These are phyloP conservation scores for Leucania comma DNA, from an alignment of 2,888 invertebrate species.

Conservation along the genomic window DNA sequence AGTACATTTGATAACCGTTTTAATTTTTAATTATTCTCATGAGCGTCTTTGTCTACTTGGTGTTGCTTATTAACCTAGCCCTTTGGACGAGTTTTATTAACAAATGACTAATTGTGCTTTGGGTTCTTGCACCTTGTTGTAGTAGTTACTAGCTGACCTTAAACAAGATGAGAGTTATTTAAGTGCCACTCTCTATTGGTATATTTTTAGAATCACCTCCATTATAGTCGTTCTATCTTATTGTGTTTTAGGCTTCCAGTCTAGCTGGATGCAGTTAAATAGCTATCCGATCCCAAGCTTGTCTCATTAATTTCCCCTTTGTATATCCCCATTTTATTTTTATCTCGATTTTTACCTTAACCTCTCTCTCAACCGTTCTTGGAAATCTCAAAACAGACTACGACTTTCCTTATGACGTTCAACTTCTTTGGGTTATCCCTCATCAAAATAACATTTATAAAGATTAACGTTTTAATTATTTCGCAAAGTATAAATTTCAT, in stretches of 20 bases:
- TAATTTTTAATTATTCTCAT: constrained; percentile 46
- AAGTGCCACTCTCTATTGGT: not conserved
- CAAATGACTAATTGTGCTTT: constrained; percentile 2
- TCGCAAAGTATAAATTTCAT: too few species aligned
- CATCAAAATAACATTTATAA: not conserved
- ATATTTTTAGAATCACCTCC: not conserved
- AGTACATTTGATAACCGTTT: constrained; percentile 31
- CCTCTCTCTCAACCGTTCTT: not conserved
- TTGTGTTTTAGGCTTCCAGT: not conserved
- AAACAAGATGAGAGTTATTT: not conserved
- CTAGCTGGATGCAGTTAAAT: not conserved
- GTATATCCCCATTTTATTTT: not conserved
- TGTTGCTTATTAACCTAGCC: constrained; percentile 36
- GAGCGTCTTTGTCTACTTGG: constrained; percentile 19
- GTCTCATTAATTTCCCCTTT: not conserved
- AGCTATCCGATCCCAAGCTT: not conserved
- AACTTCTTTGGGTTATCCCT: not conserved
- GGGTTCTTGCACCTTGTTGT: not conserved
- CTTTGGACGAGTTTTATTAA: constrained; percentile 18
- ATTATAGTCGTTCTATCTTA: not conserved
- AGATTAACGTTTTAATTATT: not conserved
- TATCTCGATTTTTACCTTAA: not conserved
- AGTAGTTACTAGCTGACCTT: not conserved
- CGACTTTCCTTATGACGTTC: not conserved
- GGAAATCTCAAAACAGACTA: not conserved